phyloP scores from a whole-genome alignment of 2,797 vertebrate genomes.

The Spondyliosoma cantharus region DNA sequence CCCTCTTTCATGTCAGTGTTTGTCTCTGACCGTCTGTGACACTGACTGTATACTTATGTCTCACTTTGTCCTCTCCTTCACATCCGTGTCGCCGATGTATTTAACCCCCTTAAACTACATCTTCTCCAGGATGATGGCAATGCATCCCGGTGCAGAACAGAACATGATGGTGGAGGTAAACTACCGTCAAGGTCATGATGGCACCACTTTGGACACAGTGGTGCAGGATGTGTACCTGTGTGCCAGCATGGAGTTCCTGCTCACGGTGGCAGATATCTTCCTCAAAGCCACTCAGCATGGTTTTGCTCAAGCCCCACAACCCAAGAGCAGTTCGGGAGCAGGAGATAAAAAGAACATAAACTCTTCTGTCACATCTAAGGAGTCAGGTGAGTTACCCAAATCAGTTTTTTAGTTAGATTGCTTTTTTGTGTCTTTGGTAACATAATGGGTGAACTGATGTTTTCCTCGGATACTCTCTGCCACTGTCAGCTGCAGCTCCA shows the following conservation, averaged over 20 bases:
- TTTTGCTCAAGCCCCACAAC: constrained; percentile 78
- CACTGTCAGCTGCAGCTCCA: constrained; percentile 75
- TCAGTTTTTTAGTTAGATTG: neutral
- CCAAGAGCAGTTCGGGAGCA: constrained; percentile 63
- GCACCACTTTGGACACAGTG: constrained; percentile 85
- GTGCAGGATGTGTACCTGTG: constrained; percentile 95
- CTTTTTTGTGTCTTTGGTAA: neutral
- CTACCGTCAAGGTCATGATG: constrained; percentile 89
- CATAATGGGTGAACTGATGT: neutral
- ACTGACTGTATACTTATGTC: neutral
- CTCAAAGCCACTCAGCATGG: constrained; percentile 89
- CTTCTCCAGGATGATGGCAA: constrained; percentile 91
- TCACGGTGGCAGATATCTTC: constrained; percentile 93
- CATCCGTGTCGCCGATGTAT: too few relatives aligned
- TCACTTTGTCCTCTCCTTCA: neutral
- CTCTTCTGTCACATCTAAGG: constrained; percentile 82
- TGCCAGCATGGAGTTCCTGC: constrained; percentile 97
- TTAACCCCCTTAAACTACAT: neutral
- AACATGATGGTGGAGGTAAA: constrained; percentile 94
- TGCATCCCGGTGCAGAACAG: constrained; percentile 90
- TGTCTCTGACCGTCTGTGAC: neutral
- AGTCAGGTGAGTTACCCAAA: constrained; percentile 81
- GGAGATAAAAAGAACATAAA: constrained; percentile 75
- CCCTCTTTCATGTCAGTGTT: neutral
- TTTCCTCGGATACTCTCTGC: constrained; percentile 46